Percentiles rank a stretch among this genome's conserved stretches.
Conservation (phyloP, 2,888 invertebrate species). For the Nephrotoma appendiculata region DNA sequence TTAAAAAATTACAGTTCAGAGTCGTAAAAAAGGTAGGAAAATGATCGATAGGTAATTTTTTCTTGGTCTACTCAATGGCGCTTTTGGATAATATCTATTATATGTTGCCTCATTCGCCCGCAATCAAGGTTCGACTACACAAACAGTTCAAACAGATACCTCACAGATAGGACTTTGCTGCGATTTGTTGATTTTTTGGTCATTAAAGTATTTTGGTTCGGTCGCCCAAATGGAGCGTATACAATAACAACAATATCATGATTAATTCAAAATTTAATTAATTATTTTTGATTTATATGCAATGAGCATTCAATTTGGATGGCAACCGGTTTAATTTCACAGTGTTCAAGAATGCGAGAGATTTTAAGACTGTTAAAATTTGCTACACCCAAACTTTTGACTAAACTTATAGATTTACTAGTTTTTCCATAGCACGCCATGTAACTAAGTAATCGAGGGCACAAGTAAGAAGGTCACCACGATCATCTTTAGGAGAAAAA, state of each 20-base stretch:
- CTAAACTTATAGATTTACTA: slow-evolving; percentile 49
- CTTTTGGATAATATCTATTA: no score
- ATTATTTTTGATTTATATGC: slow-evolving; percentile 51
- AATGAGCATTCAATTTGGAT: slow-evolving; percentile 42
- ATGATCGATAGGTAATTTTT: no score
- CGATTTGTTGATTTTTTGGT: slow-evolving; percentile 37
- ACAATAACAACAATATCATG: slow-evolving; percentile 49
- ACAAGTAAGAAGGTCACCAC: slow-evolving; percentile 19
- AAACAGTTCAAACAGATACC: slow-evolving; percentile 44
- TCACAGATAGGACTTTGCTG: slow-evolving; percentile 42
- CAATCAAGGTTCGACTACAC: no score
- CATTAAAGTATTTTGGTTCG: slow-evolving; percentile 34
- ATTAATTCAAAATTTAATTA: slow-evolving; percentile 51
- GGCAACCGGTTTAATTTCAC: slow-evolving; percentile 48
- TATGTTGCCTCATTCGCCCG: no score
- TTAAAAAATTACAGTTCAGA: no score
- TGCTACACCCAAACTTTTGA: slow-evolving; percentile 67
- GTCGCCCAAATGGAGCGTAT: slow-evolving; percentile 63
- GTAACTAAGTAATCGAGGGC: slow-evolving; percentile 62
- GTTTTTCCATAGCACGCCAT: slow-evolving; percentile 65
- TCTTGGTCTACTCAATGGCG: no score
- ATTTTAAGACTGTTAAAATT: slow-evolving; percentile 76
- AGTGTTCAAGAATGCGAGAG: slow-evolving; percentile 46
- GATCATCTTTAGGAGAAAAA: slow-evolving; percentile 15
- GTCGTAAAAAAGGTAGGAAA: no score